Conservation (phyloP, 64 coral and sea anemone genomes). For the Montipora efflorescens region DNA sequence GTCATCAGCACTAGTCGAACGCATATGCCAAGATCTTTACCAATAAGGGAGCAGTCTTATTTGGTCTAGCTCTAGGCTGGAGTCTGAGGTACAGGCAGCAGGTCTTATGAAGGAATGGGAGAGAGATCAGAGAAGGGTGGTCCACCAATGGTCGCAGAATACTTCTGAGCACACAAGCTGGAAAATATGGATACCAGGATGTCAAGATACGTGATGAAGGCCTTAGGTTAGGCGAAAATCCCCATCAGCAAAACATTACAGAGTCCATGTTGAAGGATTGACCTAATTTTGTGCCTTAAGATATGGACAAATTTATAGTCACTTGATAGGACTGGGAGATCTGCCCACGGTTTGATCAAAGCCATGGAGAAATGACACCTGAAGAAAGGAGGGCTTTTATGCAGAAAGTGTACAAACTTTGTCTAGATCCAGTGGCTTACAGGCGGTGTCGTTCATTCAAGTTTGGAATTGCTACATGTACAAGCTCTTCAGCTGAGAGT, state of each 20-base stretch:
- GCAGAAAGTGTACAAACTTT: constrained; percentile 28
- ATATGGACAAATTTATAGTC: constrained; percentile 47
- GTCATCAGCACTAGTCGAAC: not conserved
- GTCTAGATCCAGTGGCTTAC: constrained; percentile 68
- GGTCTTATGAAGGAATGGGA: constrained; percentile 36
- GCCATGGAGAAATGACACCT: constrained; percentile 28
- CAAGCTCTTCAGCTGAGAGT: not conserved
- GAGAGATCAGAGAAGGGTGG: constrained; percentile 11
- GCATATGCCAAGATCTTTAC: constrained; percentile 51
- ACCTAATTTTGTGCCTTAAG: constrained; percentile 24
- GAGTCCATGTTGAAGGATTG: constrained; percentile 60
- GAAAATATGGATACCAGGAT: constrained; percentile 38
- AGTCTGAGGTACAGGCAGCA: constrained; percentile 12
- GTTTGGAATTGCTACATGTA: constrained; percentile 1
- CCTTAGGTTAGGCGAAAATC: constrained; percentile 47
- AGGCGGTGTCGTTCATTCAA: constrained; percentile 35
- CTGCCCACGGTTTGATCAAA: not conserved
- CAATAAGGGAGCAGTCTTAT: constrained; percentile 27
- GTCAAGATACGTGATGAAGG: constrained; percentile 26
- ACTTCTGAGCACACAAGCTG: constrained; percentile 21
- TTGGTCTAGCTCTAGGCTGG: constrained; percentile 59
- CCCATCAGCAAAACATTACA: constrained; percentile 43
- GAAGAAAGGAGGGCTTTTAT: constrained; percentile 50
- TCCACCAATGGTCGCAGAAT: constrained; percentile 27
- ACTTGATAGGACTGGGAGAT: constrained; percentile 54